A percentile compares a stretch with the other conserved stretches of the same genome.
Evolutionary conservation across 1,140 invertebrate species (phyloP).

Genomic region (Cyrtorhinus lividipennis): DNA sequence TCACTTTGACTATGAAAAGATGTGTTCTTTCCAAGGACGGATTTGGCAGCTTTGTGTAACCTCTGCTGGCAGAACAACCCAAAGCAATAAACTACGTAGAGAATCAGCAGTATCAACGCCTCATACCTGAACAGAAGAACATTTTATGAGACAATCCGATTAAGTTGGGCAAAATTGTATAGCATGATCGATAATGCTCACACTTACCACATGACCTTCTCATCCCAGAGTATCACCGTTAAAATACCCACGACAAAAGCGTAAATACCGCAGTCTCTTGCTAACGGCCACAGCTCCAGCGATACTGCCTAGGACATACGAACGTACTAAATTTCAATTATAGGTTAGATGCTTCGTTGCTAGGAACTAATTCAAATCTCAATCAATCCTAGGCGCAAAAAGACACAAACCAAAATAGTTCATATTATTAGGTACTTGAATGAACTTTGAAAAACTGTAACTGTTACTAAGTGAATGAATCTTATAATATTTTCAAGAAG

Average conservation of each 20-base stretch:
- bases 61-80: slow-evolving; percentile 41
- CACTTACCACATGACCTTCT: slow-evolving; percentile 49
- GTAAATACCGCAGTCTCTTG: slow-evolving; percentile 71
- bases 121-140: slow-evolving; percentile 36
- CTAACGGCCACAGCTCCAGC: slow-evolving; percentile 68
- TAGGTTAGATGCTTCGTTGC: too few species aligned
- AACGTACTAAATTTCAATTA: too few species aligned
- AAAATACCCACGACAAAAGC: slow-evolving; percentile 57
- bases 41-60: slow-evolving; percentile 29
- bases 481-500: too few species aligned
- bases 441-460: too few species aligned
- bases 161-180: too few species aligned
- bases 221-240: slow-evolving; percentile 64
- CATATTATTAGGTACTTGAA: too few species aligned
- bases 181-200: too few species aligned
- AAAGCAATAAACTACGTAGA: slow-evolving; percentile 51
- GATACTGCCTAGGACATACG: slow-evolving; percentile 51
- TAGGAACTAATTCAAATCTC: too few species aligned
- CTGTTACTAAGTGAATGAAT: too few species aligned
- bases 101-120: slow-evolving; percentile 46
- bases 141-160: not conserved
- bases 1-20: slow-evolving; percentile 22
- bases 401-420: too few species aligned
- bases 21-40: slow-evolving; percentile 23
- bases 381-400: too few species aligned